phyloP scores from a whole-genome alignment of 2,888 invertebrate species.

The Scaptodrosophila latifasciaeformis region DNA sequence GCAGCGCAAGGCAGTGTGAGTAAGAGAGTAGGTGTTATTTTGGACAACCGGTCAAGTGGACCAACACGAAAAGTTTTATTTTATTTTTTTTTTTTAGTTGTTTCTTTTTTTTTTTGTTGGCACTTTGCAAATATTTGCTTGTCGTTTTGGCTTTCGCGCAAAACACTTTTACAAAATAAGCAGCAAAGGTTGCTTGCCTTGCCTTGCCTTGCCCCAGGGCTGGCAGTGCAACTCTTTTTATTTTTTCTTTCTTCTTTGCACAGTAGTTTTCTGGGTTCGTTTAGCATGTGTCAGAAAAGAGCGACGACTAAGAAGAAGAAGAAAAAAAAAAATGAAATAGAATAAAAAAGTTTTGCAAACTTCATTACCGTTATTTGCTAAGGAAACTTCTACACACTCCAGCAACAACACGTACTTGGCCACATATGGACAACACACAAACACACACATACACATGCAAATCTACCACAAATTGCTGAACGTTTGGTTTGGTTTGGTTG shows the following conservation, averaged over 20 bases:
- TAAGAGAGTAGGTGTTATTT: no score
- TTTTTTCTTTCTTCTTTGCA: no score
- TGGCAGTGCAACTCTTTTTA: no score
- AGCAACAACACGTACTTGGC: constrained; percentile 54
- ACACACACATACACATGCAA: background rate
- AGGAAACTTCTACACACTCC: constrained; percentile 37
- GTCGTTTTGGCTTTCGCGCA: constrained; percentile 51
- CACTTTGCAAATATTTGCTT: constrained; percentile 18
- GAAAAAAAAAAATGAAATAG: background rate
- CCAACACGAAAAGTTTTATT: no score
- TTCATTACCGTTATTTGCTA: constrained; percentile 63
- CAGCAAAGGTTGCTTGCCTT: constrained; percentile 23
- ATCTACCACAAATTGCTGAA: constrained; percentile 22
- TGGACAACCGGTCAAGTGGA: no score
- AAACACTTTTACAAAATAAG: constrained; percentile 53
- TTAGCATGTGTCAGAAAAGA: background rate
- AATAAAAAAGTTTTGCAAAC: constrained; percentile 45
- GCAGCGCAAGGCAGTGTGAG: no score
- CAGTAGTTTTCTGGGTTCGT: background rate
- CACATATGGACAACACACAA: constrained; percentile 10
- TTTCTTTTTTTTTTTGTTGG: no score
- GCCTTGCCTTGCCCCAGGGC: no score
- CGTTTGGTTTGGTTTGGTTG: no score
- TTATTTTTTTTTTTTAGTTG: no score
- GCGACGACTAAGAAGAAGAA: background rate